Evolutionary conservation across 1,140 invertebrate species (phyloP).

Genomic region (Papilio helenus): DNA sequence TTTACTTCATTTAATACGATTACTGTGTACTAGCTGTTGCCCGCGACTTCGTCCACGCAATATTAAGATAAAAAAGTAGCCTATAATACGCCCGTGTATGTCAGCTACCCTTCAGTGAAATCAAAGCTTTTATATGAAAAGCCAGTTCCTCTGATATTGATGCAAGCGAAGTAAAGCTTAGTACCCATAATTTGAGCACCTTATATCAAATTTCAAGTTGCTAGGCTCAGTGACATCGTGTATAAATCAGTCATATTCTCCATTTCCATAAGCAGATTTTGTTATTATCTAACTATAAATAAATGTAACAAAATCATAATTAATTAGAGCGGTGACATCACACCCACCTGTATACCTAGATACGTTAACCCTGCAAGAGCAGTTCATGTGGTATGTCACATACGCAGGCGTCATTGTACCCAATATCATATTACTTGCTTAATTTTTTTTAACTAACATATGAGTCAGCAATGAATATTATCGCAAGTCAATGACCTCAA

Average conservation of each 20-base stretch:
- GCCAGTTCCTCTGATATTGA: no score
- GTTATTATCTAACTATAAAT: background rate
- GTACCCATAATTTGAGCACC: no score
- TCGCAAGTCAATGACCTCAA: slow-evolving; percentile 35
- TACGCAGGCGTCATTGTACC: slow-evolving; percentile 23
- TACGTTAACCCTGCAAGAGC: background rate
- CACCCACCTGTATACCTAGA: slow-evolving; percentile 2
- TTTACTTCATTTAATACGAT: no score
- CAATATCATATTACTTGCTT: slow-evolving; percentile 35
- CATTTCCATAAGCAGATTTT: background rate
- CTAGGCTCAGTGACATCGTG: background rate
- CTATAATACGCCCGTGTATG: no score
- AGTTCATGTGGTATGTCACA: slow-evolving; percentile 24
- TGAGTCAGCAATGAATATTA: slow-evolving; percentile 32
- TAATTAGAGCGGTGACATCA: background rate
- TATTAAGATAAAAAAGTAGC: no score
- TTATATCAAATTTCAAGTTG: no score
- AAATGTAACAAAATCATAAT: background rate
- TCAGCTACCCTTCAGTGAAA: no score
- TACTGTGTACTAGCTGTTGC: no score
- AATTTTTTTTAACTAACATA: slow-evolving; percentile 33
- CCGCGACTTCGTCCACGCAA: no score
- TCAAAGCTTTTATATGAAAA: background rate
- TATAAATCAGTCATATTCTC: background rate
- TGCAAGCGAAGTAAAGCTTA: no score